phyloP scores from a whole-genome alignment of 2,113 vertebrate species.

The Ploceus nigricollis region DNA sequence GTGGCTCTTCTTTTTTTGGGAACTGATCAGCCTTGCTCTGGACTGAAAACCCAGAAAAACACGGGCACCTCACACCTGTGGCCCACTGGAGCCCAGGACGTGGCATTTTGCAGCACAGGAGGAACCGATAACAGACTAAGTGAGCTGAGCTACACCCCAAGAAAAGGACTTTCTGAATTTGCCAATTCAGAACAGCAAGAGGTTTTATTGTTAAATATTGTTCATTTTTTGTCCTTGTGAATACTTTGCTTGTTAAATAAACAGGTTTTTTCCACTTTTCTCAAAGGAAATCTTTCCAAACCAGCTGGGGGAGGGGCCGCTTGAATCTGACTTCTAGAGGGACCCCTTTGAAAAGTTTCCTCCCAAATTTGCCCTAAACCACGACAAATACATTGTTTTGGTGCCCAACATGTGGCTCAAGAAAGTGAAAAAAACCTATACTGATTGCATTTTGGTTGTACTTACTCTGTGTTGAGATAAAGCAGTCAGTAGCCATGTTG shows the following conservation, averaged over 20 bases:
- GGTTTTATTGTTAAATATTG: neutral
- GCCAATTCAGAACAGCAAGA: neutral
- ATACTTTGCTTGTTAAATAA: neutral
- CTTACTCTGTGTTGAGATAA: neutral
- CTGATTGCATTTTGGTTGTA: neutral
- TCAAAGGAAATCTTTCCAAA: neutral
- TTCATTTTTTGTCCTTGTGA: neutral
- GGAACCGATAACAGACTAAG: neutral
- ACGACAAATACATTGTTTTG: neutral
- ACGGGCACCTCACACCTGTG: neutral
- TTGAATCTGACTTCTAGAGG: neutral
- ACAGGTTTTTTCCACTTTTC: neutral
- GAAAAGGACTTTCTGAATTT: neutral
- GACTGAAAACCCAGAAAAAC: neutral
- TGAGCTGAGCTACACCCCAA: neutral
- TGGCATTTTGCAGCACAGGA: neutral
- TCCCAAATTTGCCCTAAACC: neutral
- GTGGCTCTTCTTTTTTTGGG: neutral
- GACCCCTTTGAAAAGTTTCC: neutral
- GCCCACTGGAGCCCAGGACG: neutral
- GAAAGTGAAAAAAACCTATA: neutral
- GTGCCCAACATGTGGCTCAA: neutral
- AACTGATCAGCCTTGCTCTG: neutral
- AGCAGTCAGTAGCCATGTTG: neutral
- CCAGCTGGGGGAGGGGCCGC: neutral